Evolutionary conservation across 2,113 vertebrate genomes (phyloP), one percentile per base, ranked within the genome.

Genomic region (Beaufortia kweichowensis): DNA sequence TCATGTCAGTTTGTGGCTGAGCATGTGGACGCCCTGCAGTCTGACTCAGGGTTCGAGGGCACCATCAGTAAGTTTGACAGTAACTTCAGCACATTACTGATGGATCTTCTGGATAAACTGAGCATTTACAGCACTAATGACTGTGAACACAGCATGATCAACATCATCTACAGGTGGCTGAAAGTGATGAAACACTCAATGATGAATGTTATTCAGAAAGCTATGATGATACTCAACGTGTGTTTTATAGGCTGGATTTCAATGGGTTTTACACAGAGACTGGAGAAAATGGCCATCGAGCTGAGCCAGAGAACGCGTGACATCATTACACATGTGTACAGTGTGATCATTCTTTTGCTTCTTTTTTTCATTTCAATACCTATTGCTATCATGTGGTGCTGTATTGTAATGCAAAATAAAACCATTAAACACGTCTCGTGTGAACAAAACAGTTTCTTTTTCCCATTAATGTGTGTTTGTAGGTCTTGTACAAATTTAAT

Each of bases 121-220:
- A 99, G 96, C 0, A 79, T 98, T 84, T 98, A 97, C 86, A 99
- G 97, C 90, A 98, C 95, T 88, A 99, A 96, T 0, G 96, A 98
- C 89, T 99, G 96, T 0, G 96, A 98, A 84, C 97, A 98, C 81
- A 96, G 96, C 90, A 97, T 98, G 96, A 96, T 98, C 89, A 98
- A 95, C 77, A 96, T 98, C 89, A 98, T 98, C 85, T 99, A 98
- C 90, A 95, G 96, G 96, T 96, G 77, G 86, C 91, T 0, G 95
- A 98, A n/a, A n/a, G n/a, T n/a, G n/a, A n/a, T n/a, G n/a, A n/a
- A n/a, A n/a, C n/a, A n/a, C n/a, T n/a, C n/a, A n/a, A n/a, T n/a
- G n/a, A n/a, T n/a, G n/a, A n/a, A n/a, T n/a, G n/a, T n/a, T n/a
- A n/a, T n/a, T n/a, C n/a, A n/a, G n/a, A n/a, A n/a, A 23, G 35